Evolutionary conservation across 2,113 vertebrate species (phyloP), one percentile per base, ranked within the genome.

Genomic region (Donacobius atricapilla): DNA sequence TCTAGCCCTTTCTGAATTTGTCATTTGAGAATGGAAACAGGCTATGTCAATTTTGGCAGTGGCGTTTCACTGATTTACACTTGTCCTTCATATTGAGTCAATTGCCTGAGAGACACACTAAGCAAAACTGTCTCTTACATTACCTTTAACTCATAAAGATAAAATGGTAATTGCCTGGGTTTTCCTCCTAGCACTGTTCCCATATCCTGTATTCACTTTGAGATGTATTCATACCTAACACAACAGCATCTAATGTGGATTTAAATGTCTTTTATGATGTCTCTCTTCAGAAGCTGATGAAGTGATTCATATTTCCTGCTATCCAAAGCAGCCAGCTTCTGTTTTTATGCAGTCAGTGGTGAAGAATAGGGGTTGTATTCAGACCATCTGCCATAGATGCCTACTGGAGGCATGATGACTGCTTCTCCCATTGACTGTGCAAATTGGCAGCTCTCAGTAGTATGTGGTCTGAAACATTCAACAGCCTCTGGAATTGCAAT

Each of bases 241-340:
- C 90, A 95, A 84, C 84, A 82, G 68, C 42, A 87, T 65, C 37
- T 77, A 81, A 70, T 84, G 77, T 93, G 77, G 84, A 63, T 95
- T 66, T 95, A 89, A 91, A 63, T 87, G 69, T 81, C 84, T 84
- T 93, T 93, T 87, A 91, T 89, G 80, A 81, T 89, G 70, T 90
- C 51, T 57, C 15, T 56, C 70, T 94, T 96, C 69, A 89, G 81
- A 64, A 61, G 54, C 81, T 94, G 92, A 93, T 94, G 81, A 93
- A 95, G 77, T 93, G 87, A 96, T 94, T 93, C 81, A 87, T 94
- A 93, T 94, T 93, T 96, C 81, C 90, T 97, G 93, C 78, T 73
- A 78, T 79, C 81, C 81, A 68, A 81, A 93, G 87, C 71, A 94
- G 71, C 21, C 87, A 91, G 56, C 64, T 95, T 94, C 92, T 96